A percentile compares a stretch with the other conserved stretches of the same genome.
These are phyloP conservation scores for Adelges cooleyi DNA, from an alignment of 1,140 invertebrate genomes.

Conservation along the genomic window DNA sequence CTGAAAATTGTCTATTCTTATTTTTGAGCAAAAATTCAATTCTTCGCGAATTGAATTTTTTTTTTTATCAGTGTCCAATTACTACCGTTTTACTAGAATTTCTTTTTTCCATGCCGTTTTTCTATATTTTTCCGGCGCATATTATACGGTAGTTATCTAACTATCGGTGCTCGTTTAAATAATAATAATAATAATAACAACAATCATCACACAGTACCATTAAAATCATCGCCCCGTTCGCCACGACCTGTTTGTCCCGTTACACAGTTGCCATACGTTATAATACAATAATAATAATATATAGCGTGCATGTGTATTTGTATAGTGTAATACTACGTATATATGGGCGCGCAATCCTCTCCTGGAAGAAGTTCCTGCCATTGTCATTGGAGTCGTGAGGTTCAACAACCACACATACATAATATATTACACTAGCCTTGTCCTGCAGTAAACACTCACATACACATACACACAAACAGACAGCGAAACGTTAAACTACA, in stretches of 20 bases:
- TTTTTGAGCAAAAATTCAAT: too few species aligned
- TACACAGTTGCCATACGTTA: neutral
- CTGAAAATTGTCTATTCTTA: too few species aligned
- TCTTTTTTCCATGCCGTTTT: too few species aligned
- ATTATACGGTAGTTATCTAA: neutral
- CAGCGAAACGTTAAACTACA: too few species aligned
- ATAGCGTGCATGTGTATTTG: neutral
- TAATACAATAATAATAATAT: too few species aligned
- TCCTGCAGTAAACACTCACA: too few species aligned
- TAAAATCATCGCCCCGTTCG: neutral
- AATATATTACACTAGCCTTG: neutral
- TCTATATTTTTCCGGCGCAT: too few species aligned
- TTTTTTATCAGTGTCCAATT: too few species aligned
- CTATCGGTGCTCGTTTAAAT: slow-evolving; percentile 3
- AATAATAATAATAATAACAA: neutral
- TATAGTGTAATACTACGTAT: neutral
- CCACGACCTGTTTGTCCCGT: slow-evolving; percentile 15
- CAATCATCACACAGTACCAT: neutral
- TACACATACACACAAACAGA: too few species aligned
- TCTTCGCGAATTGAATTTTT: too few species aligned
- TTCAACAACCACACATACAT: slow-evolving; percentile 17
- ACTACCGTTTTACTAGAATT: too few species aligned
- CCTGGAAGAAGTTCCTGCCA: neutral
- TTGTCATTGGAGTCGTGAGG: slow-evolving; percentile 15
- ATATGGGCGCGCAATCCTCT: neutral